A percentile compares a stretch with the other conserved stretches of the same genome.
Conservation (phyloP, 2,888 invertebrate species). For the Mantis religiosa region DNA sequence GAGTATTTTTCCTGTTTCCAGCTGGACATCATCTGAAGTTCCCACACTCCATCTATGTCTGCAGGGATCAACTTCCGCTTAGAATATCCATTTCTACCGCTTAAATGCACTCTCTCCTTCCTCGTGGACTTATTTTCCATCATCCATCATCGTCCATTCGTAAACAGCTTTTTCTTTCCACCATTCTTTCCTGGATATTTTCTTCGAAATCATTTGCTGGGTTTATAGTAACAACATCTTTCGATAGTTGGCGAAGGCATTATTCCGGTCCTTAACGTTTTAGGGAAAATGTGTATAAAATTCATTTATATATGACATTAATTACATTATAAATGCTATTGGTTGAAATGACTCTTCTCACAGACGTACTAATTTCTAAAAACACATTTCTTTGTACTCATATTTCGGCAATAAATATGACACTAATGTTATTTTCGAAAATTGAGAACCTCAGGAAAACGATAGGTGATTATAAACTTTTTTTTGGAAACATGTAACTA, state of each 20-base stretch:
- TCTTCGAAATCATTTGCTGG: background rate
- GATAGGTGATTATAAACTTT: no score
- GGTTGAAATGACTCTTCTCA: no score
- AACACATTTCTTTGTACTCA: no score
- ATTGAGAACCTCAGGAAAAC: no score
- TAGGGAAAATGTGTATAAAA: no score
- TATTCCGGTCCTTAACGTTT: no score
- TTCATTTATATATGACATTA: no score
- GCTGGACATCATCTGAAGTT: background rate
- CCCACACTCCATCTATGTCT: background rate
- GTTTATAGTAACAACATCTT: background rate
- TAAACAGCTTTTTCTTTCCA: background rate
- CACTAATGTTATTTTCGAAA: no score
- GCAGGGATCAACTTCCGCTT: background rate
- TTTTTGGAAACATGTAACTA: no score
- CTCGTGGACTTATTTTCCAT: background rate
- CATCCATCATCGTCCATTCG: background rate
- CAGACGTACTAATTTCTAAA: no score
- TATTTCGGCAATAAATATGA: no score
- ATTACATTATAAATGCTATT: no score
- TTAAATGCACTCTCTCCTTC: background rate
- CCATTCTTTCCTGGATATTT: background rate
- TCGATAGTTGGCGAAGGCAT: background rate
- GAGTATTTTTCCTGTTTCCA: background rate
- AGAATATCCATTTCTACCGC: background rate